Evolutionary conservation across 2,113 vertebrate genomes (phyloP).

Genomic region (Dendrocopos noguchii): DNA sequence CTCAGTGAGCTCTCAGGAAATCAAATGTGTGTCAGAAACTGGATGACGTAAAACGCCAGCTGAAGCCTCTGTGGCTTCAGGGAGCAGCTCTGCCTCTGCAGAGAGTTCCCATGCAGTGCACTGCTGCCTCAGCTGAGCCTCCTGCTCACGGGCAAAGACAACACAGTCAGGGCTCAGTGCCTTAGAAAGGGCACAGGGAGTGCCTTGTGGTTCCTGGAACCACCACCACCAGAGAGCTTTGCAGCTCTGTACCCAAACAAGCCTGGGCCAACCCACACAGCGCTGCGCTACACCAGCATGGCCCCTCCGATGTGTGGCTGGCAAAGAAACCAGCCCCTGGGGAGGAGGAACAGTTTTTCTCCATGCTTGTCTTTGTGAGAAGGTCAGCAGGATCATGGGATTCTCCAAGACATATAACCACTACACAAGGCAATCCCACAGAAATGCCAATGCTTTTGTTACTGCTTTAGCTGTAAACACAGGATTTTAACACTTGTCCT

Average conservation of each 20-base stretch:
- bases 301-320: not conserved
- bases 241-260: not conserved
- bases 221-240: not conserved
- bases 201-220: not conserved
- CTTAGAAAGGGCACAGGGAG: not conserved
- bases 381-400: slow-evolving; percentile 3
- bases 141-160: not conserved
- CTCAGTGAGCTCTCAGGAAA: not conserved
- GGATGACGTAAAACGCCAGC: fast-evolving
- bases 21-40: not conserved
- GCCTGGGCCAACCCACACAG: not conserved
- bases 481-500: slow-evolving; percentile 25
- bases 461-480: not conserved
- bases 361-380: not conserved
- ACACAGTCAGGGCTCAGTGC: fast-evolving
- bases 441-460: not conserved
- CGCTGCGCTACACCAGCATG: not conserved
- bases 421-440: not conserved
- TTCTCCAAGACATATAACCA: not conserved
- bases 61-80: not conserved
- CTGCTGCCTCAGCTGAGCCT: not conserved
- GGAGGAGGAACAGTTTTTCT: not conserved
- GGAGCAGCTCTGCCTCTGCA: not conserved
- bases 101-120: fast-evolving
- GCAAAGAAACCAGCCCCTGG: slow-evolving; percentile 1